Conservation (phyloP, 2,888 invertebrate genomes). For the Patella depressa region DNA sequence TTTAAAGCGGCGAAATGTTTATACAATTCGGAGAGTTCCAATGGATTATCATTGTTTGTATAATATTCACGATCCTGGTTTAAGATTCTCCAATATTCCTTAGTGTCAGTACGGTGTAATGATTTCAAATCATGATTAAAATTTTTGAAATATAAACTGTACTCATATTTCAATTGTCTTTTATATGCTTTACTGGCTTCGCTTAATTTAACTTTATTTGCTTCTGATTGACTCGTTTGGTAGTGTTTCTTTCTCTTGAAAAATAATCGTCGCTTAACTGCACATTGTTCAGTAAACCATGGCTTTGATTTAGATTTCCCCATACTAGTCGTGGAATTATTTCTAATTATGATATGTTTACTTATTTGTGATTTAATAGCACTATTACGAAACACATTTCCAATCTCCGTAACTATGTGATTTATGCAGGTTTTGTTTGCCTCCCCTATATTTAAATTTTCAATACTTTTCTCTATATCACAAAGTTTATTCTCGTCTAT, state of each 20-base stretch:
- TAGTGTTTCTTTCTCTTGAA: neutral
- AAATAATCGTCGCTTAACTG: neutral
- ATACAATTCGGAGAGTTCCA: neutral
- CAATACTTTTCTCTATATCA: too few relatives aligned
- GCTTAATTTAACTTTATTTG: neutral
- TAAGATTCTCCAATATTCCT: neutral
- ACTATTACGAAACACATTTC: too few relatives aligned
- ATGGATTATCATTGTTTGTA: neutral
- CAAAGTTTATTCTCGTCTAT: too few relatives aligned
- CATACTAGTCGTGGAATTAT: neutral
- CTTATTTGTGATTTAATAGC: too few relatives aligned
- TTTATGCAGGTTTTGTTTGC: too few relatives aligned
- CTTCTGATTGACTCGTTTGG: neutral
- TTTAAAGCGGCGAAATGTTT: neutral
- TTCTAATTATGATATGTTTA: too few relatives aligned
- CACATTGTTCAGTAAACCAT: constrained; percentile 6
- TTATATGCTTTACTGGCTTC: neutral
- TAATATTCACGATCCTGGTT: neutral
- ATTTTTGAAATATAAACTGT: neutral
- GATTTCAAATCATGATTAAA: neutral
- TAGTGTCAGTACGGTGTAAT: neutral
- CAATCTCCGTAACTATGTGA: too few relatives aligned
- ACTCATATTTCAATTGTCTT: neutral
- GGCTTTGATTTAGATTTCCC: neutral
- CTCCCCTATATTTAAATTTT: too few relatives aligned